Evolutionary conservation across 2,888 invertebrate genomes (phyloP).

Genomic region (Mayetiola destructor): DNA sequence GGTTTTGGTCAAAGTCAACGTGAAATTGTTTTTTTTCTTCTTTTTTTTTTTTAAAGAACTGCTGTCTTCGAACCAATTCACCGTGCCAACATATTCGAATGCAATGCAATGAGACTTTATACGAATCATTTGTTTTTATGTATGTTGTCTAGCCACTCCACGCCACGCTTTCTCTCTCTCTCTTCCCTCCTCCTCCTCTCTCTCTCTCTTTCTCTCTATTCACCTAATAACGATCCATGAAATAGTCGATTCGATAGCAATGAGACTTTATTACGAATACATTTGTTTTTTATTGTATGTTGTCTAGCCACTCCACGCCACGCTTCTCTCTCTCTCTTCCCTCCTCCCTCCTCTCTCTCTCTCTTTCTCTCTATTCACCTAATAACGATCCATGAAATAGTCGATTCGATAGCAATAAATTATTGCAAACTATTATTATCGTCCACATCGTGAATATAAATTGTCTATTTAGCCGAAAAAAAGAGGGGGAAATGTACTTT

Average conservation of each 20-base stretch:
- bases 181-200: neutral
- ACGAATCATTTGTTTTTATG: too few relatives aligned
- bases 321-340: neutral
- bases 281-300: too few relatives aligned
- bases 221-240: too few relatives aligned
- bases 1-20: too few relatives aligned
- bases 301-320: neutral
- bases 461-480: slow-evolving; percentile 11
- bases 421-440: slow-evolving; percentile 12
- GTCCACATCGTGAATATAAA: slow-evolving; percentile 9
- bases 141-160: neutral
- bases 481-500: too few relatives aligned
- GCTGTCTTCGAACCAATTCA: too few relatives aligned
- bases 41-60: too few relatives aligned
- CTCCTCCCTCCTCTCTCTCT: neutral
- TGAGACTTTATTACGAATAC: too few relatives aligned
- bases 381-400: neutral
- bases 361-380: neutral
- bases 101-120: too few relatives aligned
- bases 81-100: too few relatives aligned
- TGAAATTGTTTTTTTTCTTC: too few relatives aligned
- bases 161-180: neutral
- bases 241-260: too few relatives aligned
- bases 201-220: neutral
- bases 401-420: slow-evolving; percentile 9